Percentiles rank a stretch among this genome's conserved stretches.
Evolutionary conservation across 2,888 invertebrate genomes (phyloP).

Genomic region (Ferdinandea cuprea): DNA sequence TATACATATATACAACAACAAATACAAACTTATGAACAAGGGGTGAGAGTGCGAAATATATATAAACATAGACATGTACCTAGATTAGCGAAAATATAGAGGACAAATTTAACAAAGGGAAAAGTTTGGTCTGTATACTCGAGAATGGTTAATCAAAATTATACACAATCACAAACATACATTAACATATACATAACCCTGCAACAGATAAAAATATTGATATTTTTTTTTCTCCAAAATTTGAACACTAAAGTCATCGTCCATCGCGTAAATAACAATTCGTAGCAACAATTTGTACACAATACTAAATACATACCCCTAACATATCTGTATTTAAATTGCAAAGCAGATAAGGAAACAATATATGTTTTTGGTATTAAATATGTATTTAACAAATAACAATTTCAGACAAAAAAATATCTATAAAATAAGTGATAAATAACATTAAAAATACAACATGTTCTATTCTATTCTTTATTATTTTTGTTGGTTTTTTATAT

Average conservation of each 20-base stretch:
- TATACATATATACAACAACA: slow-evolving; percentile 47
- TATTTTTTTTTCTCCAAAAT: slow-evolving; percentile 23
- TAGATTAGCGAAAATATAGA: slow-evolving; percentile 31
- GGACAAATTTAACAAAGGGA: slow-evolving; percentile 1
- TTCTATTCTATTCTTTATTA: slow-evolving; percentile 1
- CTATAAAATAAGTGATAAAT: slow-evolving; percentile 38
- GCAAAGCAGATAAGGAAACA: slow-evolving; percentile 25
- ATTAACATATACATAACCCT: no score
- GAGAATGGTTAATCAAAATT: slow-evolving; percentile 1
- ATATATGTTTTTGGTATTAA: slow-evolving; percentile 1
- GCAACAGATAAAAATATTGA: slow-evolving; percentile 8
- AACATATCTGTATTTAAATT: slow-evolving; percentile 29
- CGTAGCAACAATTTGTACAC: slow-evolving; percentile 8
- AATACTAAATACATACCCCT: background rate
- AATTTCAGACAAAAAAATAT: slow-evolving; percentile 31
- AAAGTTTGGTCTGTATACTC: slow-evolving; percentile 22
- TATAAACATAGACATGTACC: slow-evolving; percentile 17
- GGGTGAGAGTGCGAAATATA: slow-evolving; percentile 35
- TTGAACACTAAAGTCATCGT: slow-evolving; percentile 14
- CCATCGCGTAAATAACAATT: slow-evolving; percentile 35
- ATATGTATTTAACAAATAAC: slow-evolving; percentile 21
- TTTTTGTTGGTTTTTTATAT: slow-evolving; percentile 20
- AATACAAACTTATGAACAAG: slow-evolving; percentile 49
- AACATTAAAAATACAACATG: slow-evolving; percentile 6
- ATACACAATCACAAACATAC: slow-evolving; percentile 18